A percentile compares a stretch with the other conserved stretches of the same genome.
Conservation (phyloP, 2,888 invertebrate species). For the Sabatieria punctata region DNA sequence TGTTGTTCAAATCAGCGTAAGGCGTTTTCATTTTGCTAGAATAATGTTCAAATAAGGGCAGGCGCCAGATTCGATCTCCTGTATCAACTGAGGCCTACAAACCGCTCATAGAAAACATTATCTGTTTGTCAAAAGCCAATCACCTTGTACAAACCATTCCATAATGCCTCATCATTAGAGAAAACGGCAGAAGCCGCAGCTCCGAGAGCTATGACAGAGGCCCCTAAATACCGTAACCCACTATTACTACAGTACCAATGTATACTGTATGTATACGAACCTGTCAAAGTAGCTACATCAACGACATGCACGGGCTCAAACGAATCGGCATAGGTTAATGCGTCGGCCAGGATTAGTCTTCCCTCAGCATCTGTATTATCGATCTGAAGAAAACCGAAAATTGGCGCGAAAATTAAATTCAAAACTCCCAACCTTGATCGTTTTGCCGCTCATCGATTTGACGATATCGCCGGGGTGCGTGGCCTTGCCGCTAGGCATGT, state of each 20-base stretch:
- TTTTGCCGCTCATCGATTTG: constrained; percentile 54
- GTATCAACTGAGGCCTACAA: constrained; percentile 47
- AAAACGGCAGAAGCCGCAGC: constrained; percentile 54
- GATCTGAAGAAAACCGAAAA: constrained; percentile 32
- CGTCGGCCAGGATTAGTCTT: constrained; percentile 60
- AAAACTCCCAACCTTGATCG: constrained; percentile 42
- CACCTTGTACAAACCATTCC: constrained; percentile 46
- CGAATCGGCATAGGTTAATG: constrained; percentile 55
- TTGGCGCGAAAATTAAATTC: neutral
- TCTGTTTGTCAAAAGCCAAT: neutral
- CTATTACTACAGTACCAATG: neutral
- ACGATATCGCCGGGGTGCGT: constrained; percentile 62
- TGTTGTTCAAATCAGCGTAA: constrained; percentile 49
- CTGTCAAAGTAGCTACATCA: constrained; percentile 49
- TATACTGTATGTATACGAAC: neutral
- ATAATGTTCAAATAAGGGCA: constrained; percentile 60
- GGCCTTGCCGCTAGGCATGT: constrained; percentile 59
- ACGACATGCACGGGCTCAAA: constrained; percentile 53
- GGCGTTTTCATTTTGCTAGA: constrained; percentile 41
- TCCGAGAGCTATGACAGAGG: constrained; percentile 46
- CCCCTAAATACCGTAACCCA: too few relatives aligned
- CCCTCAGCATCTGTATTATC: constrained; percentile 63
- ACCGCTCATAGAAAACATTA: neutral
- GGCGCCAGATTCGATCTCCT: constrained; percentile 64
- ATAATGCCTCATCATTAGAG: constrained; percentile 52